Conservation (phyloP, 2,797 vertebrate genomes). For the Gallinago nigripennis region DNA sequence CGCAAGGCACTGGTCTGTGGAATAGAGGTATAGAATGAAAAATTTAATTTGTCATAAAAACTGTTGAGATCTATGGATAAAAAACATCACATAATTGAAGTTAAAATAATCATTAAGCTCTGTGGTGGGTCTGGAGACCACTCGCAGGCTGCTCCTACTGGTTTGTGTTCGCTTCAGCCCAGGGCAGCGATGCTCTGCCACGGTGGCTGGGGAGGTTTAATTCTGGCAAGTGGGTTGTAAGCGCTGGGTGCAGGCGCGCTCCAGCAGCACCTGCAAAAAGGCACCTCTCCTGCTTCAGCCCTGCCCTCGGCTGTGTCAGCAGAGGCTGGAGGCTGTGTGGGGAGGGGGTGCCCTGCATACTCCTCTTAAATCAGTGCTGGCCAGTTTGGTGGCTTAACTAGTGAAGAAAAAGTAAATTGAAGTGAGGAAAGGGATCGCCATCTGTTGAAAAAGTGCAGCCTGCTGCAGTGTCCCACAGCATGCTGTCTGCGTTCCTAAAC, state of each 20-base stretch:
- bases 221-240: not conserved
- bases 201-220: not conserved
- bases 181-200: not conserved
- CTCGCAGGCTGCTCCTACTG: not conserved
- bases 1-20: not conserved
- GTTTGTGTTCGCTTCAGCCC: not conserved
- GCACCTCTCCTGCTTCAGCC: not conserved
- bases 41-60: not conserved
- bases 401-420: not conserved
- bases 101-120: not conserved
- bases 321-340: not conserved
- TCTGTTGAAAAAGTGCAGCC: not conserved
- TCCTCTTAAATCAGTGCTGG: not conserved
- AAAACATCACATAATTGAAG: not conserved
- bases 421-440: not conserved
- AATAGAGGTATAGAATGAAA: not conserved
- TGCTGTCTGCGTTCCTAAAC: not conserved
- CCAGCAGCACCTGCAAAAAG: not conserved
- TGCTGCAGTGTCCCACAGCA: accelerated
- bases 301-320: accelerated
- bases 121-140: not conserved
- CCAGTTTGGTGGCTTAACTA: not conserved
- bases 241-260: not conserved
- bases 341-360: accelerated
- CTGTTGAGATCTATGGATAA: not conserved